Percentiles rank a stretch among this genome's conserved stretches.
phyloP scores from a whole-genome alignment of 2,888 invertebrate genomes.

The Podotricha telesiphe region DNA sequence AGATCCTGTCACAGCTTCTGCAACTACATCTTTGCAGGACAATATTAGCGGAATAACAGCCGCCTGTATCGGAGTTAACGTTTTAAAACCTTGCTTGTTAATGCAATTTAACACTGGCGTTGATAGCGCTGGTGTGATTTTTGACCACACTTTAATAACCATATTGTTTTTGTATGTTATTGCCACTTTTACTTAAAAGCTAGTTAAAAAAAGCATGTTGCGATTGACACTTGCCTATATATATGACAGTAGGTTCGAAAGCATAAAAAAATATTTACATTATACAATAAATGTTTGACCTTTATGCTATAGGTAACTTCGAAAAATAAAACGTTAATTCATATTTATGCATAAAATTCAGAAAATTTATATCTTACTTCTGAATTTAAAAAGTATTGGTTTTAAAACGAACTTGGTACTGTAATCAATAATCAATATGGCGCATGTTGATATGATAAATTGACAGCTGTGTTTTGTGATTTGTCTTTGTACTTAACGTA shows the following conservation, averaged over 20 bases:
- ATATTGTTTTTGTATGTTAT: slow-evolving; percentile 51
- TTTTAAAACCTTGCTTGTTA: slow-evolving; percentile 76
- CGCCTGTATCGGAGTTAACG: slow-evolving; percentile 88
- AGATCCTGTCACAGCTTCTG: slow-evolving; percentile 99
- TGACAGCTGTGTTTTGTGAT: slow-evolving; percentile 82
- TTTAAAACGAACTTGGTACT: slow-evolving; percentile 15
- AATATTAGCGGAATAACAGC: slow-evolving; percentile 95
- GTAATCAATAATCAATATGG: slow-evolving; percentile 65
- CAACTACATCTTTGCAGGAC: slow-evolving; percentile 97
- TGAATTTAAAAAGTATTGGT: background rate
- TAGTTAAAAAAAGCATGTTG: slow-evolving; percentile 5
- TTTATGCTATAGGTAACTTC: no score
- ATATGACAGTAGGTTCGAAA: background rate
- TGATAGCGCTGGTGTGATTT: slow-evolving; percentile 73
- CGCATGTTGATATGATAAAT: slow-evolving; percentile 75
- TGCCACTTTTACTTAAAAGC: background rate
- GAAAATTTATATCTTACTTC: slow-evolving; percentile 3
- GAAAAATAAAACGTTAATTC: background rate
- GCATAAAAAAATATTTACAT: no score
- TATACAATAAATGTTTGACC: no score
- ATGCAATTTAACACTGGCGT: slow-evolving; percentile 78
- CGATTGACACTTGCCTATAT: background rate
- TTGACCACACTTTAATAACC: slow-evolving; percentile 75
- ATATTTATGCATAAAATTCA: background rate
- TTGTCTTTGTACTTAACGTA: slow-evolving; percentile 57